phyloP scores from a whole-genome alignment of 1,140 invertebrate genomes.

The Zaprionus lachaisei region DNA sequence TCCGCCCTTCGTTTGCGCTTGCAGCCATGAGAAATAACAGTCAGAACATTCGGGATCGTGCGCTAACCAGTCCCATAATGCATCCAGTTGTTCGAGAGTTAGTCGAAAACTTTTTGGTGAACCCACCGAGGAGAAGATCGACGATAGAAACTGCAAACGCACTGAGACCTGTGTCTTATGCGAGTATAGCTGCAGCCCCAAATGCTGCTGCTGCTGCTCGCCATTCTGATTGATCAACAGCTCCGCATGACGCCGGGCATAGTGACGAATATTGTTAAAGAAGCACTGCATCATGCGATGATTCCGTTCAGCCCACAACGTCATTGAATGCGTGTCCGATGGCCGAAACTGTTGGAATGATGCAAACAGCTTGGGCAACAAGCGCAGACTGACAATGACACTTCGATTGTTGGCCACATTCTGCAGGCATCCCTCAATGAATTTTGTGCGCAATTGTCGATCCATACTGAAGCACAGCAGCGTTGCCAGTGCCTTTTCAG shows the following conservation, averaged over 20 bases:
- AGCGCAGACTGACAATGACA: constrained; percentile 93
- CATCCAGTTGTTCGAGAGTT: constrained; percentile 94
- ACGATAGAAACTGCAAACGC: constrained; percentile 94
- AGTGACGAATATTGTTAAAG: constrained; percentile 92
- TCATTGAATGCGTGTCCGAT: constrained; percentile 92
- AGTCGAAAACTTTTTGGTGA: constrained; percentile 95
- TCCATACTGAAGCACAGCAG: constrained; percentile 95
- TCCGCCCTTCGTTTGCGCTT: constrained; percentile 94
- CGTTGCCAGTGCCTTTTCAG: constrained; percentile 95
- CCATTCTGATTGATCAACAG: constrained; percentile 63
- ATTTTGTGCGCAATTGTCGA: constrained; percentile 94
- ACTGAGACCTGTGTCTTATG: constrained; percentile 96
- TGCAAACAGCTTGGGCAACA: constrained; percentile 95
- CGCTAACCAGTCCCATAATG: constrained; percentile 95
- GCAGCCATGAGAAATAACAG: constrained; percentile 96
- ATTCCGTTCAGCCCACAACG: constrained; percentile 95
- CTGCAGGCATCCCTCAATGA: constrained; percentile 96
- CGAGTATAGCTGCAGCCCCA: constrained; percentile 87
- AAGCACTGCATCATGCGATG: constrained; percentile 96
- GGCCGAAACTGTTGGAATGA: constrained; percentile 95
- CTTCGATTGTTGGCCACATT: constrained; percentile 95
- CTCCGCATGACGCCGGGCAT: constrained; percentile 83
- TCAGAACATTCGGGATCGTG: constrained; percentile 93
- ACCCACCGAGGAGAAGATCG: constrained; percentile 95
- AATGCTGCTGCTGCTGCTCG: constrained; percentile 64